phyloP scores from a whole-genome alignment of 2,113 vertebrate genomes.

The Bubo blakistoni region DNA sequence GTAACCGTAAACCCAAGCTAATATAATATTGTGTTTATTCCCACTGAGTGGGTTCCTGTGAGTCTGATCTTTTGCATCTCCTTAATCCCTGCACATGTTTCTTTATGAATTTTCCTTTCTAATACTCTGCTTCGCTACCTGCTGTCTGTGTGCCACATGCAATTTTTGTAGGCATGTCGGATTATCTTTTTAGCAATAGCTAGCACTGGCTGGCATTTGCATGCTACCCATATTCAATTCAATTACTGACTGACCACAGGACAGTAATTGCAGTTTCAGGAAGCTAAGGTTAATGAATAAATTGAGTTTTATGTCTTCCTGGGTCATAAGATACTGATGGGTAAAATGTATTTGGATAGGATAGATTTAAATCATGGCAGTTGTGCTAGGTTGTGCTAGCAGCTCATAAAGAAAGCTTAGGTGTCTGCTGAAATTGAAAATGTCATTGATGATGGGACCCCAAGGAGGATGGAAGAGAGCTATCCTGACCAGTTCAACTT shows the following conservation, averaged over 20 bases:
- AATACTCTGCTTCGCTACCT: neutral
- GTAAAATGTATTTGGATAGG: neutral
- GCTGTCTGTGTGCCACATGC: neutral
- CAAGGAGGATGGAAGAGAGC: neutral
- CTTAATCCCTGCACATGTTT: neutral
- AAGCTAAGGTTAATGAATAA: constrained; percentile 48
- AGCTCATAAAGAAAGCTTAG: neutral
- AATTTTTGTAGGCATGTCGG: neutral
- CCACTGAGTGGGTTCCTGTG: neutral
- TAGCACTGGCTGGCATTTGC: neutral
- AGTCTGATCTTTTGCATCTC: neutral
- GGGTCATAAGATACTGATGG: neutral
- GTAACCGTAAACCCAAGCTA: neutral
- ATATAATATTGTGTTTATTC: neutral
- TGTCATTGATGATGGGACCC: neutral
- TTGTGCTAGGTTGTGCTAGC: neutral
- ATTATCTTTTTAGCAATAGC: neutral
- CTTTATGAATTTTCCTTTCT: neutral
- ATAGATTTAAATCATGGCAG: neutral
- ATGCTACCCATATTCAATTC: neutral
- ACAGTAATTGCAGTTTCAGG: constrained; percentile 29
- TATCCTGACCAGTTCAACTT: neutral
- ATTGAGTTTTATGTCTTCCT: constrained; percentile 24
- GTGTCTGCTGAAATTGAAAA: neutral
- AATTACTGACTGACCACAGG: constrained; percentile 3